phyloP scores from a whole-genome alignment of 35 echinoderm and acorn worm species.

The Strongylocentrotus purpuratus region DNA sequence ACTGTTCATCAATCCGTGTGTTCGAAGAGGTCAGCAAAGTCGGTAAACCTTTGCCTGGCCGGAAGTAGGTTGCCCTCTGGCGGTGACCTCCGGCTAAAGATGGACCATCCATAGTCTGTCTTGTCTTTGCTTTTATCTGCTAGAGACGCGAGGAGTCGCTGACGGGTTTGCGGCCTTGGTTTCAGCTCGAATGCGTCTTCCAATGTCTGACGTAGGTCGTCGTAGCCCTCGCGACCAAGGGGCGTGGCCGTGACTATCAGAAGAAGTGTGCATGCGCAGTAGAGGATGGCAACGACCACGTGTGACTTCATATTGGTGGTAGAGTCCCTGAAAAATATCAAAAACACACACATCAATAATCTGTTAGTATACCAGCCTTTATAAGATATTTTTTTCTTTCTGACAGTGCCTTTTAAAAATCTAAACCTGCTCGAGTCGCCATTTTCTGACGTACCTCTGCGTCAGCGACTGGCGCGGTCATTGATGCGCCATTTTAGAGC shows the following conservation, averaged over 20 bases:
- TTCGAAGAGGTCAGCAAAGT: constrained; percentile 24
- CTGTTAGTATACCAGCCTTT: background rate
- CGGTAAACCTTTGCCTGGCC: constrained; percentile 36
- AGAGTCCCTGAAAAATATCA: background rate
- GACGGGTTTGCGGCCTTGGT: constrained; percentile 47
- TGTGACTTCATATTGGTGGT: constrained; percentile 20
- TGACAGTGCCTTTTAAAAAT: too few relatives aligned
- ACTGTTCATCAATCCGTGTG: constrained; percentile 5
- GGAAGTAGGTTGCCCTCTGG: constrained; percentile 20
- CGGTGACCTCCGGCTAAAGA: constrained; percentile 34
- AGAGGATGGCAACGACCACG: constrained; percentile 28
- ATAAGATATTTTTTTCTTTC: too few relatives aligned
- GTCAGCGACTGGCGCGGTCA: too few relatives aligned
- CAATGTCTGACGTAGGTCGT: background rate
- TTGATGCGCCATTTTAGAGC: too few relatives aligned
- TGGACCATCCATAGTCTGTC: constrained; percentile 39
- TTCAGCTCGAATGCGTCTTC: constrained; percentile 37
- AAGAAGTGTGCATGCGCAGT: constrained; percentile 33
- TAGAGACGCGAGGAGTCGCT: constrained; percentile 22
- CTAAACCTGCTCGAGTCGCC: too few relatives aligned
- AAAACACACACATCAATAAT: background rate
- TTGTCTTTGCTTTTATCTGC: constrained; percentile 21
- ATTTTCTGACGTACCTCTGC: too few relatives aligned
- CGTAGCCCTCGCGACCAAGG: constrained; percentile 41
- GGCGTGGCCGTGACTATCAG: constrained; percentile 24